A percentile compares a stretch with the other conserved stretches of the same genome.
Evolutionary conservation across 2,888 invertebrate genomes (phyloP).

Genomic region (Drosophila mercatorum): DNA sequence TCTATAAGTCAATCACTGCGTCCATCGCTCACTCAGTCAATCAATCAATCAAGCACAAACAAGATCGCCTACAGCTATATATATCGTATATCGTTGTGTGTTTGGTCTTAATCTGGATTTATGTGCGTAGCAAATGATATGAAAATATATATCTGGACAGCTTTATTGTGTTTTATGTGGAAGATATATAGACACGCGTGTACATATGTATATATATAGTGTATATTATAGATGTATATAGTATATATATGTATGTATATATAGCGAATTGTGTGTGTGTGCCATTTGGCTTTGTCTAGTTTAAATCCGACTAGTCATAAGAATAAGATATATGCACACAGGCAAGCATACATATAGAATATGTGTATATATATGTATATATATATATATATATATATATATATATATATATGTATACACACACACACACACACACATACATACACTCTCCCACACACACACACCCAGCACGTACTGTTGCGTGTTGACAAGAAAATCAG

Average conservation of each 20-base stretch:
- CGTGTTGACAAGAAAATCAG: conserved; percentile 39
- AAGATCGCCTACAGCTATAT: background rate
- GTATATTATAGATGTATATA: background rate
- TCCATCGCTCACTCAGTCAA: background rate
- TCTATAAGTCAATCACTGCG: conserved; percentile 32
- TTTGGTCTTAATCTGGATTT: conserved; percentile 17
- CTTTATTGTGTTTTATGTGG: conserved; percentile 31
- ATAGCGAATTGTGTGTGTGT: conserved; percentile 19
- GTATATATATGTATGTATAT: conserved; percentile 2
- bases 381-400: background rate
- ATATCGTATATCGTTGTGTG: background rate
- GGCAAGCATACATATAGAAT: background rate
- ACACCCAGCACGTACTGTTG: conserved; percentile 5
- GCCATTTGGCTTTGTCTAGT: conserved; percentile 23
- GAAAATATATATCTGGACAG: conserved; percentile 15
- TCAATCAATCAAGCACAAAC: background rate
- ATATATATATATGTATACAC: background rate
- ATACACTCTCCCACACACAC: background rate
- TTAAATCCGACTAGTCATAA: conserved; percentile 38
- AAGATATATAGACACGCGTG: no score
- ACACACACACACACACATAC: conserved; percentile 6
- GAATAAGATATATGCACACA: conserved; percentile 9
- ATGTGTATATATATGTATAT: background rate
- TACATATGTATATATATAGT: background rate
- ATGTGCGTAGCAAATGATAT: conserved; percentile 7